These are phyloP conservation scores for Pristionchus fissidentatus DNA, from an alignment of 2,888 invertebrate genomes.

Conservation along the genomic window DNA sequence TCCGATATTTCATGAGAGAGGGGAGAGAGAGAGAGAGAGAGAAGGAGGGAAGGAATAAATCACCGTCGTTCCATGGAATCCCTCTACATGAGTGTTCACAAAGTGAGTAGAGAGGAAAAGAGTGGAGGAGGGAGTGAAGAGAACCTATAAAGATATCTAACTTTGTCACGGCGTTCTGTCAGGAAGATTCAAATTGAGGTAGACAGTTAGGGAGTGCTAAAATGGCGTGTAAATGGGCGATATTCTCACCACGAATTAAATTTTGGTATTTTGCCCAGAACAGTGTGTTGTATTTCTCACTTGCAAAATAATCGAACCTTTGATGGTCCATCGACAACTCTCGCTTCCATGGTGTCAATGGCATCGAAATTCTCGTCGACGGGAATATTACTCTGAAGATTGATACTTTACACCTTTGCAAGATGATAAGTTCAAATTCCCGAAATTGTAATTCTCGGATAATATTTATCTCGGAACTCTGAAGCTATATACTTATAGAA, in stretches of 20 bases:
- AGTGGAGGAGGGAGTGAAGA: constrained; percentile 19
- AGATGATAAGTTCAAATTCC: too few species aligned
- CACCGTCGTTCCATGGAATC: constrained; percentile 5
- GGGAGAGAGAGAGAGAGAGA: not conserved
- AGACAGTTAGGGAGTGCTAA: too few species aligned
- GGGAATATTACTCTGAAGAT: not conserved
- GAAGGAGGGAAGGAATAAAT: not conserved
- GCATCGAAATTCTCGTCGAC: constrained; percentile 20
- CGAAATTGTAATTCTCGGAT: too few species aligned
- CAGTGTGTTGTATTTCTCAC: too few species aligned
- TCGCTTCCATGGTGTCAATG: not conserved
- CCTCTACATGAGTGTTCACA: constrained; percentile 8
- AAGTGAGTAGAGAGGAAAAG: constrained; percentile 22
- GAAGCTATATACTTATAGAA: too few species aligned
- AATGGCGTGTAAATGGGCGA: too few species aligned
- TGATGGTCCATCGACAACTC: constrained; percentile 1
- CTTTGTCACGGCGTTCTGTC: too few species aligned
- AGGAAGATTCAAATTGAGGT: too few species aligned
- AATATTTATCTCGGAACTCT: too few species aligned
- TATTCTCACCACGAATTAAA: too few species aligned
- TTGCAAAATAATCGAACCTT: not conserved
- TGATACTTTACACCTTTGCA: too few species aligned
- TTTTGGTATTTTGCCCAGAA: too few species aligned
- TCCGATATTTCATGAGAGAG: not conserved
- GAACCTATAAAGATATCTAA: not conserved